Evolutionary conservation across 2,888 invertebrate species (phyloP).

Genomic region (Zootermopsis nevadensis): DNA sequence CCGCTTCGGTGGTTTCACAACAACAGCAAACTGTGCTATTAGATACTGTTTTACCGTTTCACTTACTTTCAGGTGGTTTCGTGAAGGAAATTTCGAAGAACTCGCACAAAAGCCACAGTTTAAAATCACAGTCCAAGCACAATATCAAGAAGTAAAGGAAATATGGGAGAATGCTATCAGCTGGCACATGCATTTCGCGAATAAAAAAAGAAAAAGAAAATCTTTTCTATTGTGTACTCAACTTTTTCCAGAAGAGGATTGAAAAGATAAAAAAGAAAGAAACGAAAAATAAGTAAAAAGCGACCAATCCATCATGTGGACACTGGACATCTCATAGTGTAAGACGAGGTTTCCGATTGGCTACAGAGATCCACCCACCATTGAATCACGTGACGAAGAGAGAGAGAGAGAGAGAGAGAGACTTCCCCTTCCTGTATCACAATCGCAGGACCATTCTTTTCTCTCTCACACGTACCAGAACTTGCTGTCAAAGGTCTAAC

Average conservation of each 20-base stretch:
- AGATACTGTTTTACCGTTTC: not conserved
- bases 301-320: slow-evolving; percentile 47
- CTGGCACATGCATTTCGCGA: slow-evolving; percentile 37
- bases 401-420: slow-evolving; percentile 16
- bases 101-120: not conserved
- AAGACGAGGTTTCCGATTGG: slow-evolving; percentile 48
- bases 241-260: slow-evolving; percentile 35
- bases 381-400: slow-evolving; percentile 43
- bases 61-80: slow-evolving; percentile 1
- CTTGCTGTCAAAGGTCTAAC: slow-evolving; percentile 6
- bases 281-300: slow-evolving; percentile 41
- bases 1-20: no score
- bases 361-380: slow-evolving; percentile 46
- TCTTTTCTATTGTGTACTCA: slow-evolving; percentile 31
- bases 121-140: not conserved
- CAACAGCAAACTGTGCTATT: not conserved
- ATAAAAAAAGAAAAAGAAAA: slow-evolving; percentile 21
- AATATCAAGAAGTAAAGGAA: slow-evolving; percentile 7
- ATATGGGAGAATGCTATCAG: slow-evolving; percentile 33
- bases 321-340: slow-evolving; percentile 36
- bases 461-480: not conserved
- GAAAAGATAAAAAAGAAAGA: slow-evolving; percentile 32
- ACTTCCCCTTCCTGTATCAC: slow-evolving; percentile 30
- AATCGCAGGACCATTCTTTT: slow-evolving; percentile 31
- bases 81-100: not conserved